phyloP scores from a whole-genome alignment of 2,888 invertebrate species.

The Smittia sp. region DNA sequence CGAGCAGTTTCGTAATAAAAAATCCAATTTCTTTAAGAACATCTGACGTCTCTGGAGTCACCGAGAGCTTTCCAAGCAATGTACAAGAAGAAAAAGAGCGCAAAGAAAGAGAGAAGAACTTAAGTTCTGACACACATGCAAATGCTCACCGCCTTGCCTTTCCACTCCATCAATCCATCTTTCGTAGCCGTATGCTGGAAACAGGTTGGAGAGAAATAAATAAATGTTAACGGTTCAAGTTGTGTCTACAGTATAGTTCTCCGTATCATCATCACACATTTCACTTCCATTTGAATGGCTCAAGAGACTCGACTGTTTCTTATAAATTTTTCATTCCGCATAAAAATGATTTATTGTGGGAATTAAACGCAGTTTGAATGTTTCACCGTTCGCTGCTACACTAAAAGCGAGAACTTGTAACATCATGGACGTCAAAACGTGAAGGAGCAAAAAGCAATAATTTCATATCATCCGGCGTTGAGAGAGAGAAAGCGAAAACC shows the following conservation, averaged over 20 bases:
- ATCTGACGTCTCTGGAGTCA: constrained; percentile 22
- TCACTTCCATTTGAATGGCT: not conserved
- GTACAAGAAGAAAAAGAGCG: not conserved
- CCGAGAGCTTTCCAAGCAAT: no score
- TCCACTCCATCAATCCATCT: constrained; percentile 15
- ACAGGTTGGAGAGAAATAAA: constrained; percentile 26
- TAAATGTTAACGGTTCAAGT: constrained; percentile 19
- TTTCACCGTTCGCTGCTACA: not conserved
- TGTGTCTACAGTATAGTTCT: constrained; percentile 5
- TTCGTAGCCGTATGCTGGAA: not conserved
- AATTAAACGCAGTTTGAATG: constrained; percentile 21
- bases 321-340: not conserved
- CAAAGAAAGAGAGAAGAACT: not conserved
- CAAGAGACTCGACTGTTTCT: not conserved
- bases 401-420: not conserved
- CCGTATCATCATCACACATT: not conserved
- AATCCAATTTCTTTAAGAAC: constrained; percentile 25
- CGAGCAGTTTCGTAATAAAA: constrained; percentile 1
- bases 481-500: not conserved
- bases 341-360: constrained; percentile 35
- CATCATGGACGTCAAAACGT: constrained; percentile 18
- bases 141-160: not conserved
- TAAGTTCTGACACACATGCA: not conserved
- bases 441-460: constrained; percentile 8
- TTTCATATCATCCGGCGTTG: not conserved